These are phyloP conservation scores for Melanotaenia maccullochi DNA, from an alignment of 2,797 vertebrate species.

Conservation along the genomic window DNA sequence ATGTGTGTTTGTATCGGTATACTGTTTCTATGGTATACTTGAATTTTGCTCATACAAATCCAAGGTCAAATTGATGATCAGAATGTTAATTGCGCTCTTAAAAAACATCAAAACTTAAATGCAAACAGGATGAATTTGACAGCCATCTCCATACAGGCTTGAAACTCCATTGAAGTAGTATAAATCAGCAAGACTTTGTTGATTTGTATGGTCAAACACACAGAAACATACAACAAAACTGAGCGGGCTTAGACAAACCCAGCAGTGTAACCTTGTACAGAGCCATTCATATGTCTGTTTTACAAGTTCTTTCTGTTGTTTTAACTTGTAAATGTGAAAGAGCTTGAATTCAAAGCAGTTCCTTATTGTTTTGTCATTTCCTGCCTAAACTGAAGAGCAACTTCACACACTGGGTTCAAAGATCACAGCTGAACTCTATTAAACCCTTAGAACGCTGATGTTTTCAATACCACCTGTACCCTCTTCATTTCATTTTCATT, in stretches of 20 bases:
- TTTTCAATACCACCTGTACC: slow-evolving; percentile 47
- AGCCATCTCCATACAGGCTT: not conserved
- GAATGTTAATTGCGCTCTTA: not conserved
- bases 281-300: slow-evolving; percentile 46
- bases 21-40: slow-evolving; percentile 67
- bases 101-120: not conserved
- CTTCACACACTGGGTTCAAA: slow-evolving; percentile 51
- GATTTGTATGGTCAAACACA: slow-evolving; percentile 82
- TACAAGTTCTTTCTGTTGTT: slow-evolving; percentile 34
- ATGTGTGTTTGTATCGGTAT: slow-evolving; percentile 81
- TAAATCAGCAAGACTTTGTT: slow-evolving; percentile 60
- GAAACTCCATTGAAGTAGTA: not conserved
- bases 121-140: not conserved
- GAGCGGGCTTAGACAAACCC: slow-evolving; percentile 66
- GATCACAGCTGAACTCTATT: slow-evolving; percentile 46
- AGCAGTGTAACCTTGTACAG: slow-evolving; percentile 53
- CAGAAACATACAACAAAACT: slow-evolving; percentile 83
- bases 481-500: slow-evolving; percentile 29
- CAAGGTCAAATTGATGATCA: slow-evolving; percentile 55
- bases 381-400: slow-evolving; percentile 34
- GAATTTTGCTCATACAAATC: slow-evolving; percentile 72
- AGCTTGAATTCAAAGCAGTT: slow-evolving; percentile 25
- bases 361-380: slow-evolving; percentile 42
- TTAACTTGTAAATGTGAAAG: slow-evolving; percentile 52
- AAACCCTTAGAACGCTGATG: slow-evolving; percentile 82